Base-by-base conservation (phyloP, 2,113 vertebrate genomes). In the Synodontis membranacea region DNA sequence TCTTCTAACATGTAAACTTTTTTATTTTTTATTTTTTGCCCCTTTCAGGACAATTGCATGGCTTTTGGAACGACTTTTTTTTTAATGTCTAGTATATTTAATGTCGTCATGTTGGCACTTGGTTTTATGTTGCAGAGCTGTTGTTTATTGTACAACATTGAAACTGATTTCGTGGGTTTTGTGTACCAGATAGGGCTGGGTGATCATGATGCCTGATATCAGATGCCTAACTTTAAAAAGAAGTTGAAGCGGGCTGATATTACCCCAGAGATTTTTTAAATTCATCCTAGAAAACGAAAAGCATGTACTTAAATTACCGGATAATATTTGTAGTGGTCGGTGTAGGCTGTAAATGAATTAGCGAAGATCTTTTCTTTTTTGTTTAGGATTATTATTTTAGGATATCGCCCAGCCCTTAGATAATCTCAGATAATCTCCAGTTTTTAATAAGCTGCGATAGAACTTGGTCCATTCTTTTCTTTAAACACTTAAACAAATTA, bases 61-160 rank as follows among this genome's bases (percentile, higher is more conserved):
- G 54, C 42, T 37, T 39, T 83, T 28, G 8, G 28, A 82, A 75
- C 74, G 5, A 80, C 34, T 25, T n/a, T n/a, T n/a, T n/a, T n/a
- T n/a, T 56, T 19, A 80, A 25, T 25, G 46, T 79, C 1, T 31
- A 54, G 19, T 79, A 54, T 66, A 75, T 46, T 62, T 54, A 56
- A 48, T 50, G 50, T n/a, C 23, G 23, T 60, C 42, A 42, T 25
- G 50, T 86, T 31, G 37, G 39, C 21, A 44, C 80, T 86, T 83
- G 70, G 48, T 88, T 79, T 86, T 84, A 78, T 80, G 81, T 70
- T 48, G 75, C 84, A 72, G 75, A 58, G 50, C 39, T 66, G 2
- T 72, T 80, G 17, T 86, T 84, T 80, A 54, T 72, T 74, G 42
- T 68, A 72, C 54, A 83, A 50, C 46, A 25, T 37, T 34, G 54